A percentile compares a stretch with the other conserved stretches of the same genome.
Evolutionary conservation across 2,113 vertebrate species (phyloP).

Genomic region (Microcebus murinus): DNA sequence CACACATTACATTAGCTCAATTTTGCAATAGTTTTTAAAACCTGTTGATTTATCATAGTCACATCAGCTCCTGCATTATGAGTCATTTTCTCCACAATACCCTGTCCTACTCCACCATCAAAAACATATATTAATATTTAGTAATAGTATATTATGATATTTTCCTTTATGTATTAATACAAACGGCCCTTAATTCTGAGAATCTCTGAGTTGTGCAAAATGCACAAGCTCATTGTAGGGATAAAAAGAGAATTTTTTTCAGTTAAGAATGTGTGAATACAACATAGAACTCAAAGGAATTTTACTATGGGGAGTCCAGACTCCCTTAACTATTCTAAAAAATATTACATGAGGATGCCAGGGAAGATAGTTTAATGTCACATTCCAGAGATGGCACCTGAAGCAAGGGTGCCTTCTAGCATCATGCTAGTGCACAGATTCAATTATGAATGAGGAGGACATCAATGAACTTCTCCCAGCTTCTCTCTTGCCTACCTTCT

Average conservation of each 20-base stretch:
- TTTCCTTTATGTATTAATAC: not conserved
- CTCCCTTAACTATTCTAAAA: conserved; percentile 37
- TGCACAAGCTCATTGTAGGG: not conserved
- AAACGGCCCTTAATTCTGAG: not conserved
- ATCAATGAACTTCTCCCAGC: not conserved
- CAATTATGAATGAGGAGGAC: not conserved
- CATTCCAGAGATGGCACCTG: not conserved
- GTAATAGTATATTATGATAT: not conserved
- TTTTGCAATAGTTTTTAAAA: not conserved
- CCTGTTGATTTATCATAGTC: not conserved
- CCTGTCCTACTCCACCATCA: not conserved
- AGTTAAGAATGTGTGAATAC: not conserved
- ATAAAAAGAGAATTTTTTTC: not conserved
- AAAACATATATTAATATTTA: not conserved
- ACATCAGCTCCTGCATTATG: not conserved
- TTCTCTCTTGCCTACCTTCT: not conserved
- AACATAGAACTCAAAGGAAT: not conserved
- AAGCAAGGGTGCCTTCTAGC: not conserved
- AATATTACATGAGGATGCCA: not conserved
- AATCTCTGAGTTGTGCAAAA: not conserved
- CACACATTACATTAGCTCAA: not conserved
- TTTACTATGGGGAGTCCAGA: not conserved
- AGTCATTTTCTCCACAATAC: not conserved
- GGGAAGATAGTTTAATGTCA: not conserved
- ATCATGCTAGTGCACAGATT: not conserved